Percentiles rank a stretch among this genome's conserved stretches.
These are phyloP conservation scores for Nephrotoma flavescens DNA, from an alignment of 2,888 invertebrate genomes.

Conservation along the genomic window DNA sequence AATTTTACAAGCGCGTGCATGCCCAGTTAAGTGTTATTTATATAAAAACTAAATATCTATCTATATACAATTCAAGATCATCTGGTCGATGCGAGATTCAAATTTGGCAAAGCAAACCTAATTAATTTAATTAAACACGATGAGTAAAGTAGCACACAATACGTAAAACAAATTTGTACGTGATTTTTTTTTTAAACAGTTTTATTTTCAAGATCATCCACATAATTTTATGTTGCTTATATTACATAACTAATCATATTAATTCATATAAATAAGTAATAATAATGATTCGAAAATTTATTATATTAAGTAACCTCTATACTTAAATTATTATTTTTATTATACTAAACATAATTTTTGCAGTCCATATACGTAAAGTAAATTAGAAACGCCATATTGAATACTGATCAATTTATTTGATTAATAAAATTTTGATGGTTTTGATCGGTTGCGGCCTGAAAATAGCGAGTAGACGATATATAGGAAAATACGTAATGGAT, in stretches of 20 bases:
- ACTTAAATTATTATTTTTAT: neutral
- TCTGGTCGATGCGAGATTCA: neutral
- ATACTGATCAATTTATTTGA: neutral
- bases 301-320: neutral
- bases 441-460: neutral
- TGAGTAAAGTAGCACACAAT: neutral
- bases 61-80: neutral
- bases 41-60: neutral
- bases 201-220: neutral
- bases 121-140: neutral
- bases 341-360: neutral
- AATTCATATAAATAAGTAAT: too few species aligned
- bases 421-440: neutral
- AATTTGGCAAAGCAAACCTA: neutral
- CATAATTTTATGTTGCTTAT: neutral
- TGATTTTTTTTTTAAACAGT: neutral
- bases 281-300: neutral
- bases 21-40: too few species aligned
- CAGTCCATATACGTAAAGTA: neutral
- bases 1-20: too few species aligned
- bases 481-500: too few species aligned
- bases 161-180: neutral
- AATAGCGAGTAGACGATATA: neutral
- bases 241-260: neutral
- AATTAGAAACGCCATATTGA: neutral